phyloP scores from a whole-genome alignment of 2,113 vertebrate genomes.

The Ammodytes marinus region DNA sequence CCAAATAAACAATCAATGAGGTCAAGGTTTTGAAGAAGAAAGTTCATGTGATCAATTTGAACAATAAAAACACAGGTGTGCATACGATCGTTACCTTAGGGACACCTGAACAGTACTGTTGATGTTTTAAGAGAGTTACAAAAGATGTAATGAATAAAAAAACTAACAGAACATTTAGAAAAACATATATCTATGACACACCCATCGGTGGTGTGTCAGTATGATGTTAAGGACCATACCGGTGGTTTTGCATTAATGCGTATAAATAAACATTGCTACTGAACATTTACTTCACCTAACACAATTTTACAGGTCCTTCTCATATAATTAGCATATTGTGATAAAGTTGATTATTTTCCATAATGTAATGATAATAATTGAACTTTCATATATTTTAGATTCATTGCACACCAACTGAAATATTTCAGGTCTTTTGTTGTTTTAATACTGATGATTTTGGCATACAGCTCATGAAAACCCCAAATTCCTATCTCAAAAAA shows the following conservation, averaged over 20 bases:
- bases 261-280: background rate
- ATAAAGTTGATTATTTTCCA: too few species aligned
- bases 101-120: background rate
- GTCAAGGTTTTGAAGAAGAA: constrained; percentile 34
- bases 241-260: background rate
- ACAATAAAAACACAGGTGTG: background rate
- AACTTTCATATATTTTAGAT: too few species aligned
- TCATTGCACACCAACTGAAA: too few species aligned
- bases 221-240: background rate
- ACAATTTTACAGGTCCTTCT: too few species aligned
- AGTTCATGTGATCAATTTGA: background rate
- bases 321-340: too few species aligned
- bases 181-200: constrained; percentile 6
- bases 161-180: background rate
- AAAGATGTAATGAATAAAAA: background rate
- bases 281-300: background rate
- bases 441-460: too few species aligned
- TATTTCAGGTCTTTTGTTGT: too few species aligned
- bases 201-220: background rate
- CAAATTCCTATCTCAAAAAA: too few species aligned
- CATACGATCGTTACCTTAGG: background rate
- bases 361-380: too few species aligned
- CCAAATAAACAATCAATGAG: constrained; percentile 24
- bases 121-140: background rate
- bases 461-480: too few species aligned